A percentile compares a stretch with the other conserved stretches of the same genome.
Conservation (phyloP, 2,113 vertebrate species). For the Ceratotherium simum region DNA sequence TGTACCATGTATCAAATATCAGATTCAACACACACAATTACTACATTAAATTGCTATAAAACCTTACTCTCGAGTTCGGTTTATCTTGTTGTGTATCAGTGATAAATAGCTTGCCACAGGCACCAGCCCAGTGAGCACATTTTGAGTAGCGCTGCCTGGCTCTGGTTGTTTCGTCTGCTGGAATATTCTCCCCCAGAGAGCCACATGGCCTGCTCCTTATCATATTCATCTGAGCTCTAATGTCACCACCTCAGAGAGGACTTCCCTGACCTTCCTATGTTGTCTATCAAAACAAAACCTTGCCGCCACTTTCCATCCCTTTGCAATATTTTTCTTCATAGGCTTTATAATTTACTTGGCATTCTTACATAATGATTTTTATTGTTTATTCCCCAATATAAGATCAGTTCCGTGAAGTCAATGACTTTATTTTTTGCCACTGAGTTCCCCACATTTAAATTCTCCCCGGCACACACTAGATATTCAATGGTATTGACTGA, state of each 20-base stretch:
- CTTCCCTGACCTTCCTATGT: background rate
- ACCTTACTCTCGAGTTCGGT: background rate
- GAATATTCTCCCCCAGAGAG: background rate
- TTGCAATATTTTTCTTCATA: background rate
- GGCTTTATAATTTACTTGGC: background rate
- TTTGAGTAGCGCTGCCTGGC: too few relatives aligned
- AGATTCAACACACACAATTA: background rate
- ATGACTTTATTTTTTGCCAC: background rate
- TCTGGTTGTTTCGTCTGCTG: background rate
- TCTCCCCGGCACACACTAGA: background rate
- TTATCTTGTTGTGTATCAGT: background rate
- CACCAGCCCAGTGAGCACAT: too few relatives aligned
- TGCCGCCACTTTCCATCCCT: fast-evolving
- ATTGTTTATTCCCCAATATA: background rate
- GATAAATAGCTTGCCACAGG: background rate
- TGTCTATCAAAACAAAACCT: background rate
- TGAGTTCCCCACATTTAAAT: background rate
- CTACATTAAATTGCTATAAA: background rate
- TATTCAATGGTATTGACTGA: background rate
- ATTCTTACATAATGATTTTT: background rate
- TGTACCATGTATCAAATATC: background rate
- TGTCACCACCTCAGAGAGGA: background rate
- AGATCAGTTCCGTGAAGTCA: background rate
- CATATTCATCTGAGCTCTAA: background rate
- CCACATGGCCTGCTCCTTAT: background rate